Evolutionary conservation across 1,140 invertebrate genomes (phyloP).

Genomic region (Megalopta genalis): DNA sequence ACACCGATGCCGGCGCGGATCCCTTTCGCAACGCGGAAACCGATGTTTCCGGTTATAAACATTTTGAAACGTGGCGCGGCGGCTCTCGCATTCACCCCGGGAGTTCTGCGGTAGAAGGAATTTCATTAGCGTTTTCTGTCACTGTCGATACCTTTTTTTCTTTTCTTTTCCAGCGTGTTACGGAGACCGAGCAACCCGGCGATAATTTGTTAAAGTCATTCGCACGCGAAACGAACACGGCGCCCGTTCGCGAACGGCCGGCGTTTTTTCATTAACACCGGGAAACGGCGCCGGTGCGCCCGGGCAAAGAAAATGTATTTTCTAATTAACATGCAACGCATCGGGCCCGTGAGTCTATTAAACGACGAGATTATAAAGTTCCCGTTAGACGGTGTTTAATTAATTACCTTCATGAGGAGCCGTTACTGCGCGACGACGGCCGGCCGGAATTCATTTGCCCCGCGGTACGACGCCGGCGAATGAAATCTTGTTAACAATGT

Average conservation of each 20-base stretch:
- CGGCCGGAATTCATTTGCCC: conserved; percentile 46
- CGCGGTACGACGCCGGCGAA: conserved; percentile 38
- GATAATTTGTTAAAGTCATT: not conserved
- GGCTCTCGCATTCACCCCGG: no score
- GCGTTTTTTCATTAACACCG: not conserved
- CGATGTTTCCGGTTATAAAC: no score
- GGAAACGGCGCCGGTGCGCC: no score
- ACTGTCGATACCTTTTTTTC: not conserved
- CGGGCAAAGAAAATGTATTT: conserved; percentile 28
- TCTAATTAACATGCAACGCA: conserved; percentile 49
- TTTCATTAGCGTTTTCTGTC: not conserved
- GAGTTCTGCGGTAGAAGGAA: not conserved
- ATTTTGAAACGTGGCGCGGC: no score
- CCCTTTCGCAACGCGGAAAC: no score
- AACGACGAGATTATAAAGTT: conserved; percentile 60
- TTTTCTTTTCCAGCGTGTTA: no score
- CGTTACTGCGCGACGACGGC: conserved; percentile 23
- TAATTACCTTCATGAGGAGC: conserved; percentile 51
- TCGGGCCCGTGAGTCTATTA: conserved; percentile 52
- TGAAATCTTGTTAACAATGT: conserved; percentile 53
- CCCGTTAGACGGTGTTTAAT: conserved; percentile 51
- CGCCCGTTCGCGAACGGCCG: not conserved
- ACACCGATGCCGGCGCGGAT: no score
- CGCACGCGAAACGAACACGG: not conserved
- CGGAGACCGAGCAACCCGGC: not conserved